Conservation (phyloP, 2,888 invertebrate species). For the Cephus runcator region DNA sequence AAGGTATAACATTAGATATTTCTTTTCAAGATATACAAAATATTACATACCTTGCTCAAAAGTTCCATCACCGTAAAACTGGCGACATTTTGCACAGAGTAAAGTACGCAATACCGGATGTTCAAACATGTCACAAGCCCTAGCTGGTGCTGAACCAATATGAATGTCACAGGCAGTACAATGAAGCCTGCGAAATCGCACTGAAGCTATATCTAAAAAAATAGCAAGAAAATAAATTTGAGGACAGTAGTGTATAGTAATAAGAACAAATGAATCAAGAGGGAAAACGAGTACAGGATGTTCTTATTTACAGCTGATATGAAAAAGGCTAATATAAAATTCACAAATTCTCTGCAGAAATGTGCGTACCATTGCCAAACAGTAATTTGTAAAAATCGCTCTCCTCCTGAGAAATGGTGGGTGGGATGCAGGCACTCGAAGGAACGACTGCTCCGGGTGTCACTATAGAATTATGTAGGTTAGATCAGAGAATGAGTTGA, state of each 20-base stretch:
- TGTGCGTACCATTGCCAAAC: constrained; percentile 51
- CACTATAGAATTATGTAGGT: constrained; percentile 21
- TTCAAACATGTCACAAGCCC: constrained; percentile 74
- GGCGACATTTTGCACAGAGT: constrained; percentile 78
- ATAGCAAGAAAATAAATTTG: constrained; percentile 12
- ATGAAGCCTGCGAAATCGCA: constrained; percentile 74
- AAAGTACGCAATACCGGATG: constrained; percentile 81
- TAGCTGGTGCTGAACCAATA: constrained; percentile 76
- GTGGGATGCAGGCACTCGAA: constrained; percentile 16
- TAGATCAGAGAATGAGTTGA: background rate
- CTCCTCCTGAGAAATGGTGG: constrained; percentile 46
- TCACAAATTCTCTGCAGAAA: background rate
- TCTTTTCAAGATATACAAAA: background rate
- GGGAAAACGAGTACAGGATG: background rate
- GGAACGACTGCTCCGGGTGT: constrained; percentile 26
- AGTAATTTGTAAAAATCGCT: constrained; percentile 50
- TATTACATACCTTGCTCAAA: constrained; percentile 74
- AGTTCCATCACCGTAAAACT: constrained; percentile 83
- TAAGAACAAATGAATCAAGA: background rate
- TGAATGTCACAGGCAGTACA: constrained; percentile 82
- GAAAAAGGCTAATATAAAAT: background rate
- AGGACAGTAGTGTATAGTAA: background rate
- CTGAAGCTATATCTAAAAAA: constrained; percentile 70
- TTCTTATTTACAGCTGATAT: background rate
- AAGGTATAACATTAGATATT: background rate